A percentile compares a stretch with the other conserved stretches of the same genome.
Evolutionary conservation across 2,113 vertebrate species (phyloP).

Genomic region (Sinocyclocheilus grahami): DNA sequence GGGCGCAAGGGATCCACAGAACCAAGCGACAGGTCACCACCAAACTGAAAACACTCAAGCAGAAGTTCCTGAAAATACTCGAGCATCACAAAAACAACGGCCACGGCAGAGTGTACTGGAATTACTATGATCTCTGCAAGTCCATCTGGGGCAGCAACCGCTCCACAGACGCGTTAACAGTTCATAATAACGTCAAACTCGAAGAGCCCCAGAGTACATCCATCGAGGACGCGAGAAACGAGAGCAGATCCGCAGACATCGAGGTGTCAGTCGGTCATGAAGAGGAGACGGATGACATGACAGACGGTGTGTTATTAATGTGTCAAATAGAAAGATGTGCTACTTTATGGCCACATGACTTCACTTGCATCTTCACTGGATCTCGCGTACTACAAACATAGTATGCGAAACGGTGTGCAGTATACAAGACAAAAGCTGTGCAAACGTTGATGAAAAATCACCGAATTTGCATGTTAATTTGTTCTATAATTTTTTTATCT

Average conservation of each 20-base stretch:
- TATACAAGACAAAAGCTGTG: background rate
- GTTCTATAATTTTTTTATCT: background rate
- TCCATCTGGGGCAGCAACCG: constrained; percentile 20
- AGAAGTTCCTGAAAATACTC: constrained; percentile 18
- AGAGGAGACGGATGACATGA: background rate
- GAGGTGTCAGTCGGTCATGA: background rate
- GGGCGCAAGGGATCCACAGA: constrained; percentile 12
- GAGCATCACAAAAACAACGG: constrained; percentile 28
- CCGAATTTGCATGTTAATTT: background rate
- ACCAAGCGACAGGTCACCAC: constrained; percentile 17
- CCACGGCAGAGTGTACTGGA: constrained; percentile 21
- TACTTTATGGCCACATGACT: background rate
- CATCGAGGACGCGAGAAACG: background rate
- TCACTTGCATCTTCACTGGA: background rate
- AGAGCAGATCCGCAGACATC: constrained; percentile 11
- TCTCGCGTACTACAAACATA: background rate
- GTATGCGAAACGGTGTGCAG: background rate
- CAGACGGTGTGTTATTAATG: background rate
- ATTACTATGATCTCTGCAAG: constrained; percentile 28
- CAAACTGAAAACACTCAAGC: constrained; percentile 34
- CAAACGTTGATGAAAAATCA: background rate
- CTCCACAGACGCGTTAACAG: background rate
- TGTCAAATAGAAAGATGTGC: background rate
- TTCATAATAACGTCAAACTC: background rate
- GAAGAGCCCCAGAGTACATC: constrained; percentile 34